A percentile compares a stretch with the other conserved stretches of the same genome.
Conservation (phyloP, 2,888 invertebrate genomes). For the Yponomeuta cagnagella region DNA sequence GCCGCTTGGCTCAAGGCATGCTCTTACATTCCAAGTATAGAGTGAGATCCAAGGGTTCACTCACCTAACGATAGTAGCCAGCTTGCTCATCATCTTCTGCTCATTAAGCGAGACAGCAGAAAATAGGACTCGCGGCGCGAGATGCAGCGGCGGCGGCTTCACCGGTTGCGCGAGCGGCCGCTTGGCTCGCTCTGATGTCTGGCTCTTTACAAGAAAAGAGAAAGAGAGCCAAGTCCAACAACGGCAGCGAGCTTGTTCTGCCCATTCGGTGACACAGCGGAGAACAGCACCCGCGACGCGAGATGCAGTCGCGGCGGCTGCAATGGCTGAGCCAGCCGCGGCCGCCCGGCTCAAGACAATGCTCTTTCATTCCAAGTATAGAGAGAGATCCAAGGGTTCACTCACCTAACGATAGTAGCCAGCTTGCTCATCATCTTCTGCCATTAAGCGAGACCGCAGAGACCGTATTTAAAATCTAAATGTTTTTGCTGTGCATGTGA, state of each 20-base stretch:
- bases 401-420: conserved; percentile 28
- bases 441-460: conserved; percentile 57
- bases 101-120: conserved; percentile 59
- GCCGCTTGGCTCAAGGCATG: conserved; percentile 64
- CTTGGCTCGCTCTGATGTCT: no score
- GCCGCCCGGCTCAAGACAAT: conserved; percentile 52
- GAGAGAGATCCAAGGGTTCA: background rate
- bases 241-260: conserved; percentile 55
- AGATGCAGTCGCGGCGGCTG: conserved; percentile 47
- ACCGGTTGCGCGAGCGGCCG: no score
- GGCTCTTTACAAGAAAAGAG: no score
- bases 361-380: no score
- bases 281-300: conserved; percentile 74
- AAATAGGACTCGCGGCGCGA: conserved; percentile 73
- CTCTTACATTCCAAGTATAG: no score
- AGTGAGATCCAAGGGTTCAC: no score
- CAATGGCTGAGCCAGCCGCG: conserved; percentile 47
- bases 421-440: conserved; percentile 22
- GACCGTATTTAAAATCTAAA: no score
- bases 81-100: conserved; percentile 33
- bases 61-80: no score
- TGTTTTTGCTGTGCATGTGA: no score
- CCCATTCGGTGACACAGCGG: conserved; percentile 53
- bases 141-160: conserved; percentile 30
- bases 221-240: no score